phyloP scores from a whole-genome alignment of 2,888 invertebrate species.

The Lycophotia porphyrea region DNA sequence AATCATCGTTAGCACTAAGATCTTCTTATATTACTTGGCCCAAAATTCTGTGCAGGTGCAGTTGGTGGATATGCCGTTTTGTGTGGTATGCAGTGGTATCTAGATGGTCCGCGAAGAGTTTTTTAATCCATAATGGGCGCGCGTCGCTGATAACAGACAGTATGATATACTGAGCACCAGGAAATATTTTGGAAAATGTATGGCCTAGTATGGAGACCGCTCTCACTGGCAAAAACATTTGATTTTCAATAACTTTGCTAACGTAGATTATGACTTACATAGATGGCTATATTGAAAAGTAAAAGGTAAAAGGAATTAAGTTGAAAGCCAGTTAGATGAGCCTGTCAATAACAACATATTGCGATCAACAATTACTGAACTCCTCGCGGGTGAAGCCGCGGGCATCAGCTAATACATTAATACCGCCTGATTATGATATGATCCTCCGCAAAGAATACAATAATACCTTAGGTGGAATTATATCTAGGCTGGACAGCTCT shows the following conservation, averaged over 20 bases:
- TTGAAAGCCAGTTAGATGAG: too few relatives aligned
- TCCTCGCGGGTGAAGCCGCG: too few relatives aligned
- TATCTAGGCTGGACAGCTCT: background rate
- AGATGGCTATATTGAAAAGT: background rate
- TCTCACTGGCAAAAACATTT: slow-evolving; percentile 5
- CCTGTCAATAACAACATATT: background rate
- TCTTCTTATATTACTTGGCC: background rate
- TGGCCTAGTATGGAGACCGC: slow-evolving; percentile 63
- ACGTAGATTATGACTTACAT: background rate
- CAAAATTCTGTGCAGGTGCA: slow-evolving; percentile 40
- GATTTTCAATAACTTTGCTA: background rate
- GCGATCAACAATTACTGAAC: too few relatives aligned
- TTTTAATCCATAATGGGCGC: slow-evolving; percentile 87
- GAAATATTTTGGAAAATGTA: slow-evolving; percentile 72
- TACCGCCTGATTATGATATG: background rate
- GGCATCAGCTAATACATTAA: background rate
- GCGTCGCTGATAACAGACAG: slow-evolving; percentile 79
- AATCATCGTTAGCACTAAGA: background rate
- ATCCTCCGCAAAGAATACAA: background rate
- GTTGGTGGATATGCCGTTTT: slow-evolving; percentile 44
- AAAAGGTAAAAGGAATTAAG: background rate
- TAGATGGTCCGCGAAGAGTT: slow-evolving; percentile 83
- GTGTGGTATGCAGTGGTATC: slow-evolving; percentile 71
- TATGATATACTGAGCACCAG: slow-evolving; percentile 80
- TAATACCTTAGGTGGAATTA: slow-evolving; percentile 4